Evolutionary conservation across 2,797 vertebrate genomes (phyloP).

Genomic region (Trachops cirrhosus): DNA sequence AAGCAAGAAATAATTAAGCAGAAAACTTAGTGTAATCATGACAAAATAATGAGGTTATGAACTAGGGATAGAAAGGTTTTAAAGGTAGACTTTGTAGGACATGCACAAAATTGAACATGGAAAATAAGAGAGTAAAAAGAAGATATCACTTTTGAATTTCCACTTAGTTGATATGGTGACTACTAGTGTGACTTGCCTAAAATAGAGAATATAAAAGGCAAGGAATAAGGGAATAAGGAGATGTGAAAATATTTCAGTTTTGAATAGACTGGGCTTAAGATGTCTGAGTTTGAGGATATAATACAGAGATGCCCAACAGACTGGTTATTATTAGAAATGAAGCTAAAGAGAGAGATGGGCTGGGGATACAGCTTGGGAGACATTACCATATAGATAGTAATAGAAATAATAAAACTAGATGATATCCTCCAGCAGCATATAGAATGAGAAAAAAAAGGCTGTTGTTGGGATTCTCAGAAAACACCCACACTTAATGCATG

Average conservation of each 20-base stretch:
- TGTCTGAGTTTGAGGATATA: neutral
- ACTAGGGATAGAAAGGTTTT: neutral
- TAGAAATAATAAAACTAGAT: constrained; percentile 41
- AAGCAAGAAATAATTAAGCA: neutral
- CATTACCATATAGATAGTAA: constrained; percentile 20
- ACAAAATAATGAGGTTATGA: neutral
- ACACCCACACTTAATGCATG: neutral
- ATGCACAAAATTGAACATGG: neutral
- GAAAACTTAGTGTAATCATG: neutral
- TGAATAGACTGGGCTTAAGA: neutral
- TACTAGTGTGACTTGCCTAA: neutral
- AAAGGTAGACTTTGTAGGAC: neutral
- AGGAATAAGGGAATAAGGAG: neutral
- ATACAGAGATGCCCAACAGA: neutral
- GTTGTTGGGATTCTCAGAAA: neutral
- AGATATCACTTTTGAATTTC: neutral
- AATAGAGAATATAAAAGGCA: neutral
- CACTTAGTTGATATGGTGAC: neutral
- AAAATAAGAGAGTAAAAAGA: neutral
- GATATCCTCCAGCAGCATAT: neutral
- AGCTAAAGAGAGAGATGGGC: neutral
- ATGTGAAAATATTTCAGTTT: neutral
- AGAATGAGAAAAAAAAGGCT: neutral
- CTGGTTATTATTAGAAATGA: neutral
- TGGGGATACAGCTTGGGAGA: neutral